A percentile compares a stretch with the other conserved stretches of the same genome.
Conservation (phyloP, 1,140 invertebrate genomes). For the Campoletis sonorensis region DNA sequence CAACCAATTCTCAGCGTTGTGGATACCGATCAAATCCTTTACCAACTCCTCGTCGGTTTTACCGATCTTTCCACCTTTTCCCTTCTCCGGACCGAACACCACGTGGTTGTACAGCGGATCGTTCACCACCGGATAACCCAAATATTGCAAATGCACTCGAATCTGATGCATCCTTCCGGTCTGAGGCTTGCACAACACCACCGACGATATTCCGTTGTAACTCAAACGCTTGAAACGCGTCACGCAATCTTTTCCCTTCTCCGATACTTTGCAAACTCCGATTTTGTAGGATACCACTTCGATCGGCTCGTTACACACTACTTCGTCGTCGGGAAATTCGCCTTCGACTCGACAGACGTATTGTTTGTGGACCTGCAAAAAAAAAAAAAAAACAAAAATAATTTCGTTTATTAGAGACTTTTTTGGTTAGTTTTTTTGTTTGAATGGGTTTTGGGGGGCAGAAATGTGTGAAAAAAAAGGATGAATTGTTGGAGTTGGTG, state of each 20-base stretch:
- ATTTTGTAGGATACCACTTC: conserved; percentile 97
- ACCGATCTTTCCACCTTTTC: conserved; percentile 93
- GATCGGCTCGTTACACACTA: conserved; percentile 90
- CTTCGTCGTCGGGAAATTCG: conserved; percentile 94
- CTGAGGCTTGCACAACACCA: conserved; percentile 94
- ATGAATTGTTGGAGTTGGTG: too few species aligned
- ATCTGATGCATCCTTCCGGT: conserved; percentile 99
- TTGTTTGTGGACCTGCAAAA: conserved; percentile 90
- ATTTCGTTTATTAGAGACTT: too few species aligned
- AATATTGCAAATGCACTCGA: conserved; percentile 97
- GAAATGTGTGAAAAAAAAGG: too few species aligned
- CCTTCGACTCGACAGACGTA: conserved; percentile 98
- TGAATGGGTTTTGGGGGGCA: too few species aligned
- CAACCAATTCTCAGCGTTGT: conserved; percentile 95
- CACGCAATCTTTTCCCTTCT: conserved; percentile 92
- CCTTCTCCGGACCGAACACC: conserved; percentile 93
- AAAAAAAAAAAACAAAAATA: not conserved
- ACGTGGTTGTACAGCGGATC: conserved; percentile 97
- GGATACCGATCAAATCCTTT: conserved; percentile 91
- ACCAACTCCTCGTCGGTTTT: conserved; percentile 95
- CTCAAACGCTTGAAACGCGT: conserved; percentile 94
- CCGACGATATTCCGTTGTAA: conserved; percentile 91
- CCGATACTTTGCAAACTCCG: conserved; percentile 94
- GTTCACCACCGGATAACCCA: conserved; percentile 98
- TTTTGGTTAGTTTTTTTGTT: too few species aligned